Evolutionary conservation across 2,113 vertebrate genomes (phyloP).

Genomic region (Prionailurus viverrinus): DNA sequence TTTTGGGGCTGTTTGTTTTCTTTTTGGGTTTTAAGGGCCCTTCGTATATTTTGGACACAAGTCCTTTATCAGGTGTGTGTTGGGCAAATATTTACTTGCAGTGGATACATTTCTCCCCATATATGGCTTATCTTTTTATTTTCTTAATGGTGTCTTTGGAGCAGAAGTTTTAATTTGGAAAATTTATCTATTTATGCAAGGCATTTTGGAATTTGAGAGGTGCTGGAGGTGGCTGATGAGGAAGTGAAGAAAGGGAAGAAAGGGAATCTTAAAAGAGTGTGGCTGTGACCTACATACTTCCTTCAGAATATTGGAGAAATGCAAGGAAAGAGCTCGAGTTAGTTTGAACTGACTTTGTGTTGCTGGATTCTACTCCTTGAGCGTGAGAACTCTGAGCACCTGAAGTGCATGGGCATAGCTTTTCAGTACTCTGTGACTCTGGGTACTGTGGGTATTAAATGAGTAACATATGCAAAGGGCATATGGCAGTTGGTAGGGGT

Average conservation of each 20-base stretch:
- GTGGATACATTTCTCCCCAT: neutral
- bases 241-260: neutral
- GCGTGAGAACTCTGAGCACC: neutral
- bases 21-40: neutral
- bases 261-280: neutral
- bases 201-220: constrained; percentile 16
- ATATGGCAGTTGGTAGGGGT: neutral
- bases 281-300: neutral
- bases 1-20: neutral
- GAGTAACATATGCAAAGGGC: neutral
- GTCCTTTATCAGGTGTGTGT: neutral
- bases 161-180: neutral
- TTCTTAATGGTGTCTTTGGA: neutral
- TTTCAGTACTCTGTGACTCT: neutral
- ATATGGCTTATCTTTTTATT: constrained; percentile 9
- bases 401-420: neutral
- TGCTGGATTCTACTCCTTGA: neutral
- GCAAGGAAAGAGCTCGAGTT: neutral
- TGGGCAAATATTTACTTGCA: neutral
- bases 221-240: neutral
- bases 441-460: neutral
- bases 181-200: neutral
- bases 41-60: neutral
- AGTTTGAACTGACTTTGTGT: neutral
- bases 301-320: neutral